Evolutionary conservation across 2,888 invertebrate genomes (phyloP), one percentile per base, ranked within the genome.

Genomic region (Coenonympha arcania): DNA sequence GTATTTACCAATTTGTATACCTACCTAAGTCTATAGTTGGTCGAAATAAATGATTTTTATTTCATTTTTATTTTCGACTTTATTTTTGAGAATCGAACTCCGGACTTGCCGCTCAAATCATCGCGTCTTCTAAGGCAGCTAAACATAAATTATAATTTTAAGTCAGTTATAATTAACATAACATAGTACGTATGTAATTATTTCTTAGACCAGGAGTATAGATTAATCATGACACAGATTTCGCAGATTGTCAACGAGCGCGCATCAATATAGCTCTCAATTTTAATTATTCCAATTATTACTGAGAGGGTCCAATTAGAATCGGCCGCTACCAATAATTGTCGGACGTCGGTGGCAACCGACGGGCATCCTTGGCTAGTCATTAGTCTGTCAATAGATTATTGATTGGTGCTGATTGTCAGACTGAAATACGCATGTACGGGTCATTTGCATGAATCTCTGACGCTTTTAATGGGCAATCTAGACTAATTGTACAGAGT

Each of bases 401-500:
- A 85, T 86, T 86, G 85, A 86, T 86, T 85, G 85, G 84, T 83
- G 80, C 78, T 83, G 84, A 86, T 86, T 86, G 86, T 68, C 66
- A 61, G 68, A 65, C 63, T 64, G 65, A 69, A 69, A 66, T 69
- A 69, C 55, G 66, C 41, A 47, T 47, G 65, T 59, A 65, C 68
- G 68, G 79, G 76, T 77, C 79, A 70, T 81, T 82, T 81, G 79
- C 76, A 79, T 79, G 79, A 82, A 82, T 84, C 82, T 81, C 73
- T 70, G 74, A 71, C 62, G 69, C 69, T 74, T 74, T 77, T 81
- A 80, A 83, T 79, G 69, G 75, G 57, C 73, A 66, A 73, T 76
- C 68, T 72, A 65, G 62, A 70, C 73, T 84, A 80, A 84, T 83
- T 75, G 73, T 66, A 68, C 69, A 74, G 79, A 76, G 73, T 72